Base-by-base conservation (phyloP, 2,113 vertebrate species). In the Meriones unguiculatus region DNA sequence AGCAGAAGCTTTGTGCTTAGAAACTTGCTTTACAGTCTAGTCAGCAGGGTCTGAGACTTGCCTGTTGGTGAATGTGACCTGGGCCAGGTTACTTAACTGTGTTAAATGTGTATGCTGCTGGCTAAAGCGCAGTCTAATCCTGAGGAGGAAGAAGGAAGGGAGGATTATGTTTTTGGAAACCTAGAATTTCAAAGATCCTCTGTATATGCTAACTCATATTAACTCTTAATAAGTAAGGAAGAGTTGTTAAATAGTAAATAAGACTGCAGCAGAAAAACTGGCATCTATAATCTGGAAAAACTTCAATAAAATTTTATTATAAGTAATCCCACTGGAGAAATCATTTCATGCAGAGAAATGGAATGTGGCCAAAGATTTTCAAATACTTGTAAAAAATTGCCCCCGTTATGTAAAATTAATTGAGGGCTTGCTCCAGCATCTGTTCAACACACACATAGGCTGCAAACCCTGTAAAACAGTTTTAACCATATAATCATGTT, bases 331-430 rank as follows among this genome's bases (percentile, higher is more conserved):
- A 41, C 38, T 62, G 41, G 80, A 70, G 7, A 72, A 76, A 92
- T 87, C 0, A 77, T 70, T 80, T 92, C 78, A 94, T 97, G 15
- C 11, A 14, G n/a, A 97, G 76, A 97, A 98, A 98, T 91, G n/a
- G n/a, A 97, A 65, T 0, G 0, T 69, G 75, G 41, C 57, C 95
- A 97, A 93, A 46, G 32, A 97, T 93, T 41, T 96, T 30, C 93
- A 95, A 92, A 38, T 65, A 98, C 93, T 35, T 97, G 54, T 91
- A 81, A 93, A 96, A 89, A 93, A 24, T 97, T 97, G 93, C 95
- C 97, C 35, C 50, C 94, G 93, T 93, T 95, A 96, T 15, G 80
- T 80, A 94, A 97, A 97, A 97, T 95, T 9, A 96, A 97, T 97
- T 93, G 70, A 97, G 93, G 96, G 87, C 87, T 97, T 94, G 59